phyloP scores from a whole-genome alignment of 2,113 vertebrate genomes.

The Caracal caracal region DNA sequence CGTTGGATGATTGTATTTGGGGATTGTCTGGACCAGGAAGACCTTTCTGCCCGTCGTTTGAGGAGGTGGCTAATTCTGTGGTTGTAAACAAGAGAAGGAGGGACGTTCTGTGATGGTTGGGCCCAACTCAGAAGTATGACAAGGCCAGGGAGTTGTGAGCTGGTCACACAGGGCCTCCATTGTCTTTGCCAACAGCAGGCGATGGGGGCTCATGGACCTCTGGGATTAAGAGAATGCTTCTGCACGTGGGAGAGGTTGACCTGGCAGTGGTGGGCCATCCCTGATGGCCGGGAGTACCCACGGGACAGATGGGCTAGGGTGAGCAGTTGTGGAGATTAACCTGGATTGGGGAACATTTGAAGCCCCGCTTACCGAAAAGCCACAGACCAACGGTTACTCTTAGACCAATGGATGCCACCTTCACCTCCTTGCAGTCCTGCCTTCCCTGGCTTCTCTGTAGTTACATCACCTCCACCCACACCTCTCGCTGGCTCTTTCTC shows the following conservation, averaged over 20 bases:
- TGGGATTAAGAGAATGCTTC: not conserved
- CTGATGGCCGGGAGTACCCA: not conserved
- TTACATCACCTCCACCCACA: no score
- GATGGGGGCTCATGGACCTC: not conserved
- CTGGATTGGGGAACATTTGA: not conserved
- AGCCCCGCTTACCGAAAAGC: not conserved
- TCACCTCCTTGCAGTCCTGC: not conserved
- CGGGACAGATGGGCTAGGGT: not conserved
- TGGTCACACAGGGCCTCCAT: not conserved
- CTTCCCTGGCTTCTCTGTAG: not conserved
- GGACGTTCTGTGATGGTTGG: not conserved
- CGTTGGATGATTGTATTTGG: not conserved
- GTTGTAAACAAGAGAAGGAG: not conserved
- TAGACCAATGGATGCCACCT: no score
- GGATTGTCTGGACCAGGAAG: not conserved
- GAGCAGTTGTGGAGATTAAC: not conserved
- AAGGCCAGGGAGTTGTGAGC: not conserved
- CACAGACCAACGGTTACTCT: not conserved
- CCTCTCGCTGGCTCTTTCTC: not conserved
- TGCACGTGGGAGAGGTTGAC: not conserved
- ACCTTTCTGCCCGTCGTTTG: not conserved
- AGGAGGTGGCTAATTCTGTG: not conserved
- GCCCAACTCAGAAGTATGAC: not conserved
- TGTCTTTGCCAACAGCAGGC: not conserved
- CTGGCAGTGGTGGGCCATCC: fast-evolving